Evolutionary conservation across 2,113 vertebrate species (phyloP).

Genomic region (Puntigrus tetrazona): DNA sequence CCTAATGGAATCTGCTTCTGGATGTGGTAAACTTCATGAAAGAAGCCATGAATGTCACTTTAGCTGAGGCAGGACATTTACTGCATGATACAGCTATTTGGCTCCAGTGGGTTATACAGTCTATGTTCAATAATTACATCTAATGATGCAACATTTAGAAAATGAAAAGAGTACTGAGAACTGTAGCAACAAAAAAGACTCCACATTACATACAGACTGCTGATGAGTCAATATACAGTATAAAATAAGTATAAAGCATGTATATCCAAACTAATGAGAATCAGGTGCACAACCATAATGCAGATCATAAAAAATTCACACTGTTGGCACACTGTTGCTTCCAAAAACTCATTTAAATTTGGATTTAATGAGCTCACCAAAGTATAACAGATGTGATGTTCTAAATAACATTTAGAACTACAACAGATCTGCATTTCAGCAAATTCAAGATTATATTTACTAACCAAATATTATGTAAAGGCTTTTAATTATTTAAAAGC

Average conservation of each 20-base stretch:
- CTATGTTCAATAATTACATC: conserved; percentile 1
- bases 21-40: neutral
- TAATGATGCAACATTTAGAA: neutral
- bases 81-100: neutral
- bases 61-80: neutral
- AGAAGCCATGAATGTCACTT: neutral
- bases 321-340: neutral
- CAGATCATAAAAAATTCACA: neutral
- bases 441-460: neutral
- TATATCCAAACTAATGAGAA: neutral
- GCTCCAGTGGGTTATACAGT: neutral
- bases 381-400: neutral
- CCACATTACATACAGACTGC: neutral
- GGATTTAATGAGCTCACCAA: neutral
- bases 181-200: neutral
- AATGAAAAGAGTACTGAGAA: neutral
- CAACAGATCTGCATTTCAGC: neutral
- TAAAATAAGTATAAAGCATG: neutral
- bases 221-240: neutral
- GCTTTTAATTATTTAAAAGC: neutral
- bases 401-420: neutral
- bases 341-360: neutral
- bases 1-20: conserved; percentile 15
- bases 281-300: neutral
- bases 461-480: neutral